phyloP scores from a whole-genome alignment of 92 coral and sea anemone genomes.

The Galaxea fascicularis region DNA sequence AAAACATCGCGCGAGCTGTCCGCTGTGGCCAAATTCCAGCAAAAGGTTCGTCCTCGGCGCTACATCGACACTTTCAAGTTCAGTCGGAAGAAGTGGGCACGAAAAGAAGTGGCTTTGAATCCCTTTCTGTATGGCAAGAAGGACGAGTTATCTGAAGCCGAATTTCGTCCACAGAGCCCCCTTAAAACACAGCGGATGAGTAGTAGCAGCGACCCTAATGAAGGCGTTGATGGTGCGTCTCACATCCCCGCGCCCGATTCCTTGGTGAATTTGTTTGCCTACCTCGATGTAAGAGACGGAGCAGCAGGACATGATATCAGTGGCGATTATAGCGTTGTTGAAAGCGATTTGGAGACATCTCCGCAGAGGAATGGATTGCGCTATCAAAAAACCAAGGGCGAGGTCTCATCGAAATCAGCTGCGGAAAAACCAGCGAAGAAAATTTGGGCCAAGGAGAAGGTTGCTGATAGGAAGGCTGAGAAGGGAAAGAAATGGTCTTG shows the following conservation, averaged over 20 bases:
- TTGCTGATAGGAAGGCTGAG: constrained; percentile 31
- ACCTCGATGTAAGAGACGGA: constrained; percentile 6
- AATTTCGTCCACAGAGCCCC: constrained; percentile 13
- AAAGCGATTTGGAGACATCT: background rate
- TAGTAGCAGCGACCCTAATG: background rate
- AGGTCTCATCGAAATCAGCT: background rate
- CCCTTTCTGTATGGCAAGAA: constrained; percentile 66
- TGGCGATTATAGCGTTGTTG: background rate
- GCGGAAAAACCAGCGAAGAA: constrained; percentile 28
- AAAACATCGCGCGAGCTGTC: constrained; percentile 63
- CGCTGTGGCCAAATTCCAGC: constrained; percentile 59
- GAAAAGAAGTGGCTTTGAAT: constrained; percentile 64
- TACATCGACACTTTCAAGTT: constrained; percentile 66
- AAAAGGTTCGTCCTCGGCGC: constrained; percentile 63
- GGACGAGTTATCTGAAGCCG: background rate
- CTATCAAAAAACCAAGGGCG: background rate
- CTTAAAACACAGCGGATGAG: background rate
- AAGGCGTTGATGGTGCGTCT: background rate
- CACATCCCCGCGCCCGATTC: constrained; percentile 21
- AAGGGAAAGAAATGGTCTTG: constrained; percentile 30
- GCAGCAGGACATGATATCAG: background rate
- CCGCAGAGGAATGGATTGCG: background rate
- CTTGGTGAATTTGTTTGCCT: constrained; percentile 12
- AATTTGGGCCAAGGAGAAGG: constrained; percentile 48
- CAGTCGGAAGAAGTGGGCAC: constrained; percentile 69